phyloP scores from a whole-genome alignment of 2,113 vertebrate genomes.

The Myiagra hebetior region DNA sequence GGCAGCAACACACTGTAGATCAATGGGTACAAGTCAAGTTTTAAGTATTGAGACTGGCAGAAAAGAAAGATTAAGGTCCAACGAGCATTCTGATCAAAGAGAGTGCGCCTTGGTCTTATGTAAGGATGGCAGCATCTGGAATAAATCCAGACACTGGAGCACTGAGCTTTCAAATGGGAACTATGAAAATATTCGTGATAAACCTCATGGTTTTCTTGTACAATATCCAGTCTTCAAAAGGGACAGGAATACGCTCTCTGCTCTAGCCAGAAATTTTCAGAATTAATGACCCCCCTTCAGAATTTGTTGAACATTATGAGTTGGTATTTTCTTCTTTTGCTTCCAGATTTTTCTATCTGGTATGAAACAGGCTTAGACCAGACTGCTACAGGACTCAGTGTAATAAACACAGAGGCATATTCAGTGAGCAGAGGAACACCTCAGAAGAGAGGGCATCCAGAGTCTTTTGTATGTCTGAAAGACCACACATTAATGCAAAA shows the following conservation, averaged over 20 bases:
- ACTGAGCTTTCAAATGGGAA: not conserved
- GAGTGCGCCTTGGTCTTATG: not conserved
- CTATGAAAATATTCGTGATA: not conserved
- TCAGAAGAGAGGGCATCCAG: not conserved
- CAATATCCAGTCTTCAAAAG: not conserved
- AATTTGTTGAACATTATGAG: not conserved
- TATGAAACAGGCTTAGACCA: not conserved
- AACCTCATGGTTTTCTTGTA: not conserved
- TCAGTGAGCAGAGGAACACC: not conserved
- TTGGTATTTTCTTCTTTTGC: not conserved
- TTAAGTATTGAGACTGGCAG: not conserved
- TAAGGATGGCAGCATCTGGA: not conserved
- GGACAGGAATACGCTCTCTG: not conserved
- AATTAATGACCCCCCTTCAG: not conserved
- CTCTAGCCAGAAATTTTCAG: not conserved
- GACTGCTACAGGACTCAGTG: accelerated
- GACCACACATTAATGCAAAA: not conserved
- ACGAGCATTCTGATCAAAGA: not conserved
- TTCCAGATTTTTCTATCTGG: not conserved
- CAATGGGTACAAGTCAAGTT: accelerated
- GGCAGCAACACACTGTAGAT: not conserved
- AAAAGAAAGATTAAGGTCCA: not conserved
- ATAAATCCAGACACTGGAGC: not conserved
- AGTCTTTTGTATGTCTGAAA: not conserved
- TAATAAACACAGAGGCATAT: not conserved